Conservation (phyloP, 2,113 vertebrate species). For the Rousettus leschenaultii region DNA sequence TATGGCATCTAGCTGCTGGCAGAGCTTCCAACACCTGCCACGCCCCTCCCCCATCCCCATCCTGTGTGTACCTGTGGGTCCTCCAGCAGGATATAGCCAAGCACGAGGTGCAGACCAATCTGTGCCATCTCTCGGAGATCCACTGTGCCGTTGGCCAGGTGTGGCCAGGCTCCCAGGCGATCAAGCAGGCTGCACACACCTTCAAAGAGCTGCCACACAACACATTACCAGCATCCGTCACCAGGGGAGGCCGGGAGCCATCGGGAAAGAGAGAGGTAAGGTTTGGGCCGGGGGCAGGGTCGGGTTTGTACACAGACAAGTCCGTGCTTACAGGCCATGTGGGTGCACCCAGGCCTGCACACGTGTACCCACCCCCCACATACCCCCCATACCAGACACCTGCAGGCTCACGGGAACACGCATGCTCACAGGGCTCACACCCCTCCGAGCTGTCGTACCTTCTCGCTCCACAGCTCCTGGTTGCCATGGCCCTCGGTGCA, state of each 20-base stretch:
- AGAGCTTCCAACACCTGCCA: fast-evolving
- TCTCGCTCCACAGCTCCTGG: conserved; percentile 95
- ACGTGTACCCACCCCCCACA: neutral
- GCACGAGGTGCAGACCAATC: conserved; percentile 92
- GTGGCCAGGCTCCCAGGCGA: conserved; percentile 92
- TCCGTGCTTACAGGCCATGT: neutral
- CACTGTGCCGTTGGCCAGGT: conserved; percentile 81
- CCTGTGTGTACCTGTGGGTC: conserved; percentile 86
- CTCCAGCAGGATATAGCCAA: conserved; percentile 92
- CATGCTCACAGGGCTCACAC: fast-evolving
- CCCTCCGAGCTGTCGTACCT: conserved; percentile 81
- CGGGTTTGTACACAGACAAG: neutral
- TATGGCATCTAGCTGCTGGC: fast-evolving
- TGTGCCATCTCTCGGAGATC: conserved; percentile 97
- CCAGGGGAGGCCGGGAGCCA: neutral
- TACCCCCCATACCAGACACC: neutral
- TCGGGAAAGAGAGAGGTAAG: neutral
- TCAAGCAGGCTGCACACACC: conserved; percentile 95
- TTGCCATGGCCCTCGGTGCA: conserved; percentile 94
- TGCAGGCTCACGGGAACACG: fast-evolving
- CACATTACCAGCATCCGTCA: neutral
- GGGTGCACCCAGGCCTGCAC: too few relatives aligned
- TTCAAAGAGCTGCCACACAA: conserved; percentile 89
- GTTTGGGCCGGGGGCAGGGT: neutral
- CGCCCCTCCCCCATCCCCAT: fast-evolving